These are phyloP conservation scores for Argyra leucocephala DNA, from an alignment of 2,888 invertebrate genomes.

Conservation along the genomic window DNA sequence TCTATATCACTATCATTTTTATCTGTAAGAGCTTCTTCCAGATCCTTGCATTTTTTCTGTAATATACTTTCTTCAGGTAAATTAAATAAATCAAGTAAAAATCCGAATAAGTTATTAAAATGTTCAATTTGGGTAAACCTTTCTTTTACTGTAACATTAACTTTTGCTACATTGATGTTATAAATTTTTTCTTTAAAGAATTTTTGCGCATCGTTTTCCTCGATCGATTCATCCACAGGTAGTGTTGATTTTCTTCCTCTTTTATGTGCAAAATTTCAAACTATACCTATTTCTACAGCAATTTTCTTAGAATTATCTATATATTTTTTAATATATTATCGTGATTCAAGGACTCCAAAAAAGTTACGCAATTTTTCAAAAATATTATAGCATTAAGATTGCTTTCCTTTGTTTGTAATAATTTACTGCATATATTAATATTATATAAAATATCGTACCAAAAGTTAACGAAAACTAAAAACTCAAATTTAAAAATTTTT, in stretches of 20 bases:
- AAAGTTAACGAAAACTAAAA: conserved; percentile 8
- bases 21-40: too few relatives aligned
- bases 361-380: conserved; percentile 11
- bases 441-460: conserved; percentile 10
- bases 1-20: too few relatives aligned
- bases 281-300: conserved; percentile 9
- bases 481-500: conserved; percentile 8
- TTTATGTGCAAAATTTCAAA: conserved; percentile 4
- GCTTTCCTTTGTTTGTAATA: conserved; percentile 11
- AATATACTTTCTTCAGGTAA: conserved; percentile 10
- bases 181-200: conserved; percentile 11
- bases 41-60: conserved; percentile 10
- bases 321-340: conserved; percentile 11
- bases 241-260: conserved; percentile 10
- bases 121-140: conserved; percentile 11
- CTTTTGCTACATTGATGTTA: conserved; percentile 12
- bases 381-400: conserved; percentile 12
- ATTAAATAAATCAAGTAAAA: conserved; percentile 10
- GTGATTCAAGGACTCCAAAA: conserved; percentile 12
- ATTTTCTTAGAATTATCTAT: conserved; percentile 10
- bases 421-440: conserved; percentile 11
- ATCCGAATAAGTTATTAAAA: conserved; percentile 9
- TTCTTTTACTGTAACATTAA: conserved; percentile 8
- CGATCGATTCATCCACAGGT: conserved; percentile 12
- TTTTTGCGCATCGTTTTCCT: conserved; percentile 10